Evolutionary conservation across 2,113 vertebrate genomes (phyloP).

Genomic region (Corythaeola cristata): DNA sequence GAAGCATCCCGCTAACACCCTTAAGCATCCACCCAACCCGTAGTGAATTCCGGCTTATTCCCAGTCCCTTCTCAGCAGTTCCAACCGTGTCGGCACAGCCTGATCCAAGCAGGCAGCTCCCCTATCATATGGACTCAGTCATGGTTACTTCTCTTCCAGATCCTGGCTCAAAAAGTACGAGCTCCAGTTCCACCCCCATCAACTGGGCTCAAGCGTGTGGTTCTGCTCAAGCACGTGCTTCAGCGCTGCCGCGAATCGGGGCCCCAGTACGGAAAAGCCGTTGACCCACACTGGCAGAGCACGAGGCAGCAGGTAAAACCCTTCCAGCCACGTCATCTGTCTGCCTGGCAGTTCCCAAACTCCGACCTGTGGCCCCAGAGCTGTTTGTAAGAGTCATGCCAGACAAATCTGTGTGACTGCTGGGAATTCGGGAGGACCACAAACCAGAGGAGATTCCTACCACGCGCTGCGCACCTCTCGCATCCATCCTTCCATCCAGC

Average conservation of each 20-base stretch:
- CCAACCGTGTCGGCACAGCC: background rate
- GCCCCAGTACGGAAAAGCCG: background rate
- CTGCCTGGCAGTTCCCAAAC: background rate
- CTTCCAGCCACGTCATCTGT: background rate
- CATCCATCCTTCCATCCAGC: background rate
- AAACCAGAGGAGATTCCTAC: no score
- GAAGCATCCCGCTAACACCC: background rate
- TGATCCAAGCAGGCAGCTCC: background rate
- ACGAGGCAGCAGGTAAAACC: background rate
- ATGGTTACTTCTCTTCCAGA: background rate
- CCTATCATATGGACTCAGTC: background rate
- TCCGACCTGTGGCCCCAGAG: background rate
- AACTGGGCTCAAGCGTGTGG: background rate
- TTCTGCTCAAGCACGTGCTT: background rate
- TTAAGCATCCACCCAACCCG: background rate
- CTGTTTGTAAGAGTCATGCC: background rate
- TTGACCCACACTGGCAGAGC: background rate
- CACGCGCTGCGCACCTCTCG: fast-evolving
- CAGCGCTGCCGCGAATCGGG: background rate
- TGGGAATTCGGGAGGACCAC: background rate
- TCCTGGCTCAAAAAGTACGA: background rate
- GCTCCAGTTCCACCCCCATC: background rate
- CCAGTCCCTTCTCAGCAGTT: background rate
- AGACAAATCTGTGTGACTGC: background rate
- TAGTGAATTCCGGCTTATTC: background rate